phyloP scores from a whole-genome alignment of 2,113 vertebrate species.

The Polypterus bichir region DNA sequence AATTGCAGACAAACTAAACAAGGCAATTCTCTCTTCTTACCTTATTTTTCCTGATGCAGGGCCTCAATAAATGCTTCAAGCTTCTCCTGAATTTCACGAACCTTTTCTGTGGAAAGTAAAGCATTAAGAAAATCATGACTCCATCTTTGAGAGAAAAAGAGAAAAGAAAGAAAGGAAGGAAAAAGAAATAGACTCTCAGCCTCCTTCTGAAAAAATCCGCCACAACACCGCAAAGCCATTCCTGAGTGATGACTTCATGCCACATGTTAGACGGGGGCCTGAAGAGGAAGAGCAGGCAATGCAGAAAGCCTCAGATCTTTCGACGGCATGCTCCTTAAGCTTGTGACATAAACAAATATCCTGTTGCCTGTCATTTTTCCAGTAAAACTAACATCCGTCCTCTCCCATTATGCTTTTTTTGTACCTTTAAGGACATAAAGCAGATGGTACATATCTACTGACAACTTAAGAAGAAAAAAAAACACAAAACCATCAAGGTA shows the following conservation, averaged over 20 bases:
- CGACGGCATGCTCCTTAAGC: background rate
- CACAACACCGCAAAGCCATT: too few relatives aligned
- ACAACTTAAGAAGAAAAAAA: slow-evolving; percentile 17
- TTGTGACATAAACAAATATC: slow-evolving; percentile 3
- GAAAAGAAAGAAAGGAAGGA: too few relatives aligned
- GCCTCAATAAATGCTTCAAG: slow-evolving; percentile 98
- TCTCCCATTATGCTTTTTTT: slow-evolving; percentile 14
- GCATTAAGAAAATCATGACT: background rate
- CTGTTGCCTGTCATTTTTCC: slow-evolving; percentile 4
- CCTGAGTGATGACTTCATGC: too few relatives aligned
- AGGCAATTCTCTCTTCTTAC: slow-evolving; percentile 16
- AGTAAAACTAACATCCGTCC: slow-evolving; percentile 11
- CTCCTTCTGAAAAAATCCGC: too few relatives aligned
- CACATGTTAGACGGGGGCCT: too few relatives aligned
- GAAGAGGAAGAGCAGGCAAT: too few relatives aligned
- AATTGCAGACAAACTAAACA: background rate
- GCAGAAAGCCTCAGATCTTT: too few relatives aligned
- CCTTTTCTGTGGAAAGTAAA: slow-evolving; percentile 71
- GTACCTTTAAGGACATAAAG: slow-evolving; percentile 28
- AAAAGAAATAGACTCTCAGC: too few relatives aligned
- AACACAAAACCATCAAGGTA: slow-evolving; percentile 24
- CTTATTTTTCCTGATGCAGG: slow-evolving; percentile 91
- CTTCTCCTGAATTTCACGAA: slow-evolving; percentile 98
- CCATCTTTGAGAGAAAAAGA: too few relatives aligned
- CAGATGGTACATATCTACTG: slow-evolving; percentile 34